Conservation (phyloP, 2,888 invertebrate genomes). For the Cryptophagus acutangulus region DNA sequence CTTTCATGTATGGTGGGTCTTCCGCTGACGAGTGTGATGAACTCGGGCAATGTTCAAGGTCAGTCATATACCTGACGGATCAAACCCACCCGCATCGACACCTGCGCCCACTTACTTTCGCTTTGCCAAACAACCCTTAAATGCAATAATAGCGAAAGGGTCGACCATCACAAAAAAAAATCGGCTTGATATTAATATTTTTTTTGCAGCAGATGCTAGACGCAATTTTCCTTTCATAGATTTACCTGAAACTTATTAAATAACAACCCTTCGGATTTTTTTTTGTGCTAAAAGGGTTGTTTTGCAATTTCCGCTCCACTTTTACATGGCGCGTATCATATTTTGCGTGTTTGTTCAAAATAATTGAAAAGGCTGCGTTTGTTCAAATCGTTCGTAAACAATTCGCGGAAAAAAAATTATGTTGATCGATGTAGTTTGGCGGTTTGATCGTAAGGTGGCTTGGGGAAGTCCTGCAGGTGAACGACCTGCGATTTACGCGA, state of each 20-base stretch:
- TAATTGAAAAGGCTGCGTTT: no score
- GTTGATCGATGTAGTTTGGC: not conserved
- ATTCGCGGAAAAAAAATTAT: not conserved
- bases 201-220: slow-evolving; percentile 29
- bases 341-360: not conserved
- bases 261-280: slow-evolving; percentile 3
- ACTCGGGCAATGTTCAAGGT: slow-evolving; percentile 32
- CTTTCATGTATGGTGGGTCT: slow-evolving; percentile 17
- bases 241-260: slow-evolving; percentile 7
- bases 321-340: no score
- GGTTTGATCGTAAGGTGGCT: not conserved
- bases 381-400: not conserved
- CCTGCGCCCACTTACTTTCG: slow-evolving; percentile 32
- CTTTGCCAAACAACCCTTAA: slow-evolving; percentile 14
- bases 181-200: slow-evolving; percentile 10
- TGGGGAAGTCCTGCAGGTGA: slow-evolving; percentile 24
- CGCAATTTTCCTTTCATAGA: slow-evolving; percentile 26
- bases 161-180: slow-evolving; percentile 18
- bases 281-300: not conserved
- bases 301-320: slow-evolving; percentile 4
- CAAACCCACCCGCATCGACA: slow-evolving; percentile 28
- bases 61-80: slow-evolving; percentile 23
- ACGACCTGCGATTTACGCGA: slow-evolving; percentile 27
- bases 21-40: slow-evolving; percentile 21
- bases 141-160: slow-evolving; percentile 26